phyloP scores from a whole-genome alignment of 2,888 invertebrate genomes.

The Branchellion lobata region DNA sequence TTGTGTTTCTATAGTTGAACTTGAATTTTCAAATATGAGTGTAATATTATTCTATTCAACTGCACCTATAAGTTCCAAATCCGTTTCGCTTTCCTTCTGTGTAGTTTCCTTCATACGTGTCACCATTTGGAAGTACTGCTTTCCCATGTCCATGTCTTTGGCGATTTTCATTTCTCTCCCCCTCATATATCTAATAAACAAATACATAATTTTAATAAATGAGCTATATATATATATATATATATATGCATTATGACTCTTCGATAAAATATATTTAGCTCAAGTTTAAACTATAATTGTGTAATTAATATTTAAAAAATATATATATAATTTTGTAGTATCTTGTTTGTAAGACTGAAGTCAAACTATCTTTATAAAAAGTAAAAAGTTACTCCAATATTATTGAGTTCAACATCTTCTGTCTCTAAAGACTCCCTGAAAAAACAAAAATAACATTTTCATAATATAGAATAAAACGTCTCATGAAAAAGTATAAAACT shows the following conservation, averaged over 20 bases:
- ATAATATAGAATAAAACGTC: background rate
- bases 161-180: constrained; percentile 73
- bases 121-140: constrained; percentile 80
- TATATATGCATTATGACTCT: too few relatives aligned
- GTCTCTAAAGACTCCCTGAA: background rate
- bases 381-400: background rate
- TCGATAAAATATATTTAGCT: too few relatives aligned
- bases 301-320: too few relatives aligned
- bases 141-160: constrained; percentile 82
- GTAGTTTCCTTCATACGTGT: constrained; percentile 82
- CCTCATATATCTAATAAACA: constrained; percentile 72
- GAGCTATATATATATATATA: background rate
- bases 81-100: constrained; percentile 78
- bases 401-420: constrained; percentile 1
- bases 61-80: constrained; percentile 75
- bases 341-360: too few relatives aligned
- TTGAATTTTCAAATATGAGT: too few relatives aligned
- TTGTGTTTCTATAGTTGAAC: too few relatives aligned
- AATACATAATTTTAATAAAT: background rate
- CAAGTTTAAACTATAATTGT: too few relatives aligned
- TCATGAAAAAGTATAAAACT: background rate
- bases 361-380: background rate
- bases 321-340: too few relatives aligned
- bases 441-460: background rate
- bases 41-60: too few relatives aligned